These are phyloP conservation scores for Tangara arthus DNA, from an alignment of 2,797 vertebrate species.

Conservation along the genomic window DNA sequence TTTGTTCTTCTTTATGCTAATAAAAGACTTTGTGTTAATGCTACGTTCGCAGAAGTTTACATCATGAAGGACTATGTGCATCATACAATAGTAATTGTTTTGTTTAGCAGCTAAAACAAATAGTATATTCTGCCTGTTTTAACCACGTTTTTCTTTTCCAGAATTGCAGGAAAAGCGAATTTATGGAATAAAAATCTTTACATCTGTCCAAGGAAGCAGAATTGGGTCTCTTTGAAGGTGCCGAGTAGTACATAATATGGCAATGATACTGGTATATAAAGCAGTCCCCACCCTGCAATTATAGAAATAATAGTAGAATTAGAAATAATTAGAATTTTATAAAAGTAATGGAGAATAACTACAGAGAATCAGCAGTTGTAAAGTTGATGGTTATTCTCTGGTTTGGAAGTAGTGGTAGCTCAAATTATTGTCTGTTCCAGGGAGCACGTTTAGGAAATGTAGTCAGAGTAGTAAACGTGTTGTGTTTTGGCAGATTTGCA, in stretches of 20 bases:
- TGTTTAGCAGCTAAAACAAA: neutral
- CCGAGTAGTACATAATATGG: neutral
- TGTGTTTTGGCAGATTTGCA: neutral
- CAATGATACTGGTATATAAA: neutral
- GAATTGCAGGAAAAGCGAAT: slow-evolving; percentile 39
- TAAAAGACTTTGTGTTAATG: neutral
- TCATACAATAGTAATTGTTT: neutral
- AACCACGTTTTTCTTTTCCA: slow-evolving; percentile 57
- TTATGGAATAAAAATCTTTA: slow-evolving; percentile 38
- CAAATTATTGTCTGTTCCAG: neutral
- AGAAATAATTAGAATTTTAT: neutral
- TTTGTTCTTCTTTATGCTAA: neutral
- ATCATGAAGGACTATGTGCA: neutral
- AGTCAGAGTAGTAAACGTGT: neutral
- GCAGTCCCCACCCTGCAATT: neutral
- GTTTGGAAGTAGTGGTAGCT: neutral
- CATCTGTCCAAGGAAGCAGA: slow-evolving; percentile 26
- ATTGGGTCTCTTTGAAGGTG: neutral
- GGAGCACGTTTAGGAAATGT: neutral
- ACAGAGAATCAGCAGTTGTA: neutral
- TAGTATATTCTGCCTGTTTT: neutral
- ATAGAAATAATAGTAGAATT: neutral
- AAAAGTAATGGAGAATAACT: neutral
- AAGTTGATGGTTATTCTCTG: neutral
- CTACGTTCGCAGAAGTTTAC: neutral